phyloP scores from a whole-genome alignment of 2,113 vertebrate species.

The Riparia riparia region DNA sequence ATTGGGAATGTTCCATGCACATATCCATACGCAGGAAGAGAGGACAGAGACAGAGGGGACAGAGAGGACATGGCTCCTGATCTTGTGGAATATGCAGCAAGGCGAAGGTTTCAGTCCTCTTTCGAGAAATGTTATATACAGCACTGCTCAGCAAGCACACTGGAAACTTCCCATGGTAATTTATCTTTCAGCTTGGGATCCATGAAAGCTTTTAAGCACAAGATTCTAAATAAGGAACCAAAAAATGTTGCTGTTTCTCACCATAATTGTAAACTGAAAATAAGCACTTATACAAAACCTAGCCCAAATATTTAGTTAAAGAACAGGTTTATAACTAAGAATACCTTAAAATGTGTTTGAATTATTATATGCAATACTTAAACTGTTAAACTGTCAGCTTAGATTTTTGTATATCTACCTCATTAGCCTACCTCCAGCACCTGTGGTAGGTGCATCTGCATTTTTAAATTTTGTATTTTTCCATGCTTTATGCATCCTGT shows the following conservation, averaged over 20 bases:
- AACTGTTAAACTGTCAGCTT: slow-evolving; percentile 82
- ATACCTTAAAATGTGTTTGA: slow-evolving; percentile 74
- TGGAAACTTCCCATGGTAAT: background rate
- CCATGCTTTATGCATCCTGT: slow-evolving; percentile 80
- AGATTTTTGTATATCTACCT: slow-evolving; percentile 80
- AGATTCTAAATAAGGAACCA: slow-evolving; percentile 65
- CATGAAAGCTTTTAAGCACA: slow-evolving; percentile 67
- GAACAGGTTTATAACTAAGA: slow-evolving; percentile 74
- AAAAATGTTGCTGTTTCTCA: slow-evolving; percentile 61
- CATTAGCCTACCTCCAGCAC: slow-evolving; percentile 77
- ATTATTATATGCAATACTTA: slow-evolving; percentile 80
- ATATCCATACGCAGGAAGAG: accelerated
- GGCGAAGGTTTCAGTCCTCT: background rate
- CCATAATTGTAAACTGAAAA: slow-evolving; percentile 74
- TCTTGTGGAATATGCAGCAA: background rate
- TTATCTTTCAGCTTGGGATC: slow-evolving; percentile 19
- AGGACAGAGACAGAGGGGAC: too few species aligned
- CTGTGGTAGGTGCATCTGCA: slow-evolving; percentile 76
- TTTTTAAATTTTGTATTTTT: slow-evolving; percentile 79
- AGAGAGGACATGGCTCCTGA: accelerated
- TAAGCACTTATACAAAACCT: slow-evolving; percentile 69
- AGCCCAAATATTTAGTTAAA: slow-evolving; percentile 81
- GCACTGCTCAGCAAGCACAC: background rate
- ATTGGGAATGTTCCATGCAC: too few species aligned
- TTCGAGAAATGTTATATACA: background rate